Evolutionary conservation across 2,888 invertebrate genomes (phyloP).

Genomic region (Brassicogethes aeneus): DNA sequence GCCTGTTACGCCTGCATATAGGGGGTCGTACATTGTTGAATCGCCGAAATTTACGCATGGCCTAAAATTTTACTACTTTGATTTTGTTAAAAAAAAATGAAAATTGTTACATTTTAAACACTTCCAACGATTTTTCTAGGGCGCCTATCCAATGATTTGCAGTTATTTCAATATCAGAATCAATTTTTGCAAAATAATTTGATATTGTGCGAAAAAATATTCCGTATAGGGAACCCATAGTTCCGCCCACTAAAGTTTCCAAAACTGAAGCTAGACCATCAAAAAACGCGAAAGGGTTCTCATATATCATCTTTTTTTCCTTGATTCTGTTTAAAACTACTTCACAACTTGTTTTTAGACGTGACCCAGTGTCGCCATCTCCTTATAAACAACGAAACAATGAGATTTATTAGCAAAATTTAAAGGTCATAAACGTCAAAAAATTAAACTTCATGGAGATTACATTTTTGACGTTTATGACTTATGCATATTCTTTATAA

Average conservation of each 20-base stretch:
- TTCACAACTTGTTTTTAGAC: slow-evolving; percentile 29
- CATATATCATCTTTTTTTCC: slow-evolving; percentile 21
- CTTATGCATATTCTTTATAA: too few relatives aligned
- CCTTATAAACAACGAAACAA: too few relatives aligned
- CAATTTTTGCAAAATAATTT: slow-evolving; percentile 41
- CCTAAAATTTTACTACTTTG: neutral
- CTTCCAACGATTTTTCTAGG: slow-evolving; percentile 42
- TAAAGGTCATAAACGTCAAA: too few relatives aligned
- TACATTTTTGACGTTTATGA: too few relatives aligned
- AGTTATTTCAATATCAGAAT: too few relatives aligned
- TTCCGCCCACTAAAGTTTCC: slow-evolving; percentile 67
- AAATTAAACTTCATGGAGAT: too few relatives aligned
- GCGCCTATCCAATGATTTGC: slow-evolving; percentile 47
- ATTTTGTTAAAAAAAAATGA: too few relatives aligned
- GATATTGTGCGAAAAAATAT: slow-evolving; percentile 62
- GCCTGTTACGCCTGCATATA: slow-evolving; percentile 26
- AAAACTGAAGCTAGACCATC: slow-evolving; percentile 47
- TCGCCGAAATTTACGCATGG: slow-evolving; percentile 52
- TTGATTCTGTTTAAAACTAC: slow-evolving; percentile 28
- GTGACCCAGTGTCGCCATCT: slow-evolving; percentile 65
- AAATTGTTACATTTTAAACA: slow-evolving; percentile 41
- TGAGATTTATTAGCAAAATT: too few relatives aligned
- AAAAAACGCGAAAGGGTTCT: slow-evolving; percentile 32
- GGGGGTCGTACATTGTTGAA: slow-evolving; percentile 52
- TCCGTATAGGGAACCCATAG: slow-evolving; percentile 72